Conservation (phyloP, 2,113 vertebrate genomes). For the Brienomyrus longianalis region DNA sequence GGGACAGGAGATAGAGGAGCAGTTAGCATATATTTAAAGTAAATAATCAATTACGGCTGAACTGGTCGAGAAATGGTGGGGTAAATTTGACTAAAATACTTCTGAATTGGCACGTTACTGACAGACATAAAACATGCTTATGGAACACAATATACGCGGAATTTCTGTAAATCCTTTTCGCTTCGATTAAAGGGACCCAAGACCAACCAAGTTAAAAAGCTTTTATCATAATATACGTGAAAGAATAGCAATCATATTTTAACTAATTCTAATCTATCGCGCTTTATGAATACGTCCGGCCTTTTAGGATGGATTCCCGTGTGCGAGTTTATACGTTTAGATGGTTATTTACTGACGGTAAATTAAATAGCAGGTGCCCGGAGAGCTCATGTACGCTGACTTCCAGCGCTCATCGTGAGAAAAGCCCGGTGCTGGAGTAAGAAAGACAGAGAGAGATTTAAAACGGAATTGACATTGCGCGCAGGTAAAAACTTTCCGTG, state of each 20-base stretch:
- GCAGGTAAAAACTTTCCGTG: slow-evolving; percentile 36
- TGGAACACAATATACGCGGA: neutral
- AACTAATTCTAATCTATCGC: neutral
- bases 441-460: slow-evolving; percentile 26
- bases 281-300: neutral
- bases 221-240: neutral
- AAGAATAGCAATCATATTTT: neutral
- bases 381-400: neutral
- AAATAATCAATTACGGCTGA: neutral
- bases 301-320: neutral
- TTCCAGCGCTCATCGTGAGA: slow-evolving; percentile 35
- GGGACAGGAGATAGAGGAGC: neutral
- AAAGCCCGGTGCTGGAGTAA: neutral
- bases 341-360: neutral
- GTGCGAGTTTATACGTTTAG: neutral
- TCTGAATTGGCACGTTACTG: neutral
- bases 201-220: neutral
- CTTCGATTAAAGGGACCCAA: neutral
- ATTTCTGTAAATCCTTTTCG: neutral
- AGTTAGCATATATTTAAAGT: neutral
- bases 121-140: neutral
- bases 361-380: neutral
- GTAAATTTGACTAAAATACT: neutral
- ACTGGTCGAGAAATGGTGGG: neutral
- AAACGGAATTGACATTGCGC: slow-evolving; percentile 30